Percentiles rank a stretch among this genome's conserved stretches.
phyloP scores from a whole-genome alignment of 2,888 invertebrate species.

The Netelia melanura region DNA sequence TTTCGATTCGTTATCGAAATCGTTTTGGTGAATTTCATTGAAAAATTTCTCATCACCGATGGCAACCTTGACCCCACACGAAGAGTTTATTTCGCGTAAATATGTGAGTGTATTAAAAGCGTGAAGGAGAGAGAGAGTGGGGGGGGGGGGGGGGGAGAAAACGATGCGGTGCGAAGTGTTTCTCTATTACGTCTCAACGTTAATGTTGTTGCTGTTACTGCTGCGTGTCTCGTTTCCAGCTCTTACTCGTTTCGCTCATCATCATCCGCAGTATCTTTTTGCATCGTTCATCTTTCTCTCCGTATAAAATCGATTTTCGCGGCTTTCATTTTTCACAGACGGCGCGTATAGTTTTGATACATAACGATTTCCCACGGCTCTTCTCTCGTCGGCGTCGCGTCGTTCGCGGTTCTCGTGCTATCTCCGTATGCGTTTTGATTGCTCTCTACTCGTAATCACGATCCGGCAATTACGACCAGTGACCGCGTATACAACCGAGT shows the following conservation, averaged over 20 bases:
- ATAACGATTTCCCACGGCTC: slow-evolving; percentile 51
- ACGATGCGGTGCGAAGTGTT: slow-evolving; percentile 1
- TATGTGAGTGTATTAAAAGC: background rate
- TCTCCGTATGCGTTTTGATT: slow-evolving; percentile 40
- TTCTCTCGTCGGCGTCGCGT: slow-evolving; percentile 15
- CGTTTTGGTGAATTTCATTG: background rate
- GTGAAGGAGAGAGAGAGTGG: background rate
- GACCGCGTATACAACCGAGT: slow-evolving; percentile 41
- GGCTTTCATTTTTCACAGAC: slow-evolving; percentile 52
- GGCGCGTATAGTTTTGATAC: slow-evolving; percentile 27
- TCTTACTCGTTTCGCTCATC: slow-evolving; percentile 26
- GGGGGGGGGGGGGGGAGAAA: background rate
- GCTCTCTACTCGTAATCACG: slow-evolving; percentile 53
- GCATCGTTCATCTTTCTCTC: background rate
- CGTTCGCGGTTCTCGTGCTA: slow-evolving; percentile 33
- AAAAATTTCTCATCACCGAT: slow-evolving; percentile 10
- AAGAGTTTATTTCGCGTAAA: background rate
- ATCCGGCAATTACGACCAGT: slow-evolving; percentile 50
- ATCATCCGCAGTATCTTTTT: slow-evolving; percentile 29
- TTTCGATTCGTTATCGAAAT: background rate
- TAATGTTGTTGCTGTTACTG: background rate
- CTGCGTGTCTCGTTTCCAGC: slow-evolving; percentile 23
- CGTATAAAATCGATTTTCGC: slow-evolving; percentile 55
- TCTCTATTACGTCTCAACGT: background rate
- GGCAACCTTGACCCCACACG: slow-evolving; percentile 37